A percentile compares a stretch with the other conserved stretches of the same genome.
These are phyloP conservation scores for Phytoseiulus persimilis DNA, from an alignment of 2,888 invertebrate species.

Conservation along the genomic window DNA sequence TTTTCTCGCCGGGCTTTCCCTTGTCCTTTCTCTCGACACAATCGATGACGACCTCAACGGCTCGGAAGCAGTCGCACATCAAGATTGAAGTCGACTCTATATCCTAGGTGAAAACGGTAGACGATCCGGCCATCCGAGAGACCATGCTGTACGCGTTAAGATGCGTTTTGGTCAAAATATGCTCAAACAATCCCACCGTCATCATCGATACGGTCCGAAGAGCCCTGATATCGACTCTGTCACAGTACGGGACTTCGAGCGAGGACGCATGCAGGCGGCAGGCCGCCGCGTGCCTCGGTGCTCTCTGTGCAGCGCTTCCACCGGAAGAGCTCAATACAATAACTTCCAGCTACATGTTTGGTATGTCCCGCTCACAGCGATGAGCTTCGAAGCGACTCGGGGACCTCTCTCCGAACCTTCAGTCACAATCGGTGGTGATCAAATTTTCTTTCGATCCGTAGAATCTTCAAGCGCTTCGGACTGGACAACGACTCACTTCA, in stretches of 20 bases:
- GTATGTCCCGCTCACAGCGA: constrained; percentile 51
- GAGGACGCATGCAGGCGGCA: constrained; percentile 74
- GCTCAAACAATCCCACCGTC: not conserved
- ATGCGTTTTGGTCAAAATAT: constrained; percentile 59
- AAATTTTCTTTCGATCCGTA: not conserved
- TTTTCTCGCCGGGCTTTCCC: not conserved
- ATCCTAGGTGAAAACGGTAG: constrained; percentile 16
- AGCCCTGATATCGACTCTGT: not conserved
- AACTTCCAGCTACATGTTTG: constrained; percentile 65
- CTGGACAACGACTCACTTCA: constrained; percentile 13
- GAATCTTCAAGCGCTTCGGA: not conserved
- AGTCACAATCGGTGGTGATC: too few species aligned
- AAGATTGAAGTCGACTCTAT: constrained; percentile 36
- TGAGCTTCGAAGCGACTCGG: too few species aligned
- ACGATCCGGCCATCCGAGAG: constrained; percentile 58
- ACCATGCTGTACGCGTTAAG: constrained; percentile 85
- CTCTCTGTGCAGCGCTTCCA: constrained; percentile 66
- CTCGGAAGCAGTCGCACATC: not conserved
- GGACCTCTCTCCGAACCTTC: too few species aligned
- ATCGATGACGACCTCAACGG: not conserved
- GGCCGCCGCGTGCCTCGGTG: constrained; percentile 82
- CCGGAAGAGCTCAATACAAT: constrained; percentile 64
- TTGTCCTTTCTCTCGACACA: not conserved
- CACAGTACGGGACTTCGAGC: constrained; percentile 15
- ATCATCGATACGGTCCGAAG: constrained; percentile 9